Base-by-base conservation (phyloP, 2,113 vertebrate species). In the Butorides virescens region DNA sequence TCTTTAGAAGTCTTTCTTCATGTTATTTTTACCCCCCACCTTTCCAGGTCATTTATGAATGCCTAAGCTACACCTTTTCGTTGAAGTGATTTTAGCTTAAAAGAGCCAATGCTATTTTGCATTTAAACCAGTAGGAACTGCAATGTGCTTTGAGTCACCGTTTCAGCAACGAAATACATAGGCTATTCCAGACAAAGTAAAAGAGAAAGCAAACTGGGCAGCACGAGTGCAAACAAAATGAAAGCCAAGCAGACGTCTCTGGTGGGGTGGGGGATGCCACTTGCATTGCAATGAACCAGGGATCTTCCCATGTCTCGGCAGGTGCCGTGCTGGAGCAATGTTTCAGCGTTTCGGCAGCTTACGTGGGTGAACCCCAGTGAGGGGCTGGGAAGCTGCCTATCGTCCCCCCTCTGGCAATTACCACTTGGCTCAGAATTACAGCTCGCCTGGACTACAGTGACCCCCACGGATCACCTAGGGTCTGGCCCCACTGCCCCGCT, bases 251-350 rank as follows among this genome's bases (percentile, higher is more conserved):
- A 15, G 3, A 13, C 10, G 9, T 63, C 36, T 62, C 29, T 0
- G 0, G n/a, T 82, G 34, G n/a, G 20, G 1, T 6, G 25, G 37
- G 29, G 13, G 26, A 46, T 63, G 23, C n/a, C 21, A 2, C 71
- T 81, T 39, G 23, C 0, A 0, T 50, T 70, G 76, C 73, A 2
- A 2, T 42, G 61, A 78, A 11, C 9, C 14, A 13, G 1, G 1
- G 27, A 74, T 50, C n/a, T 74, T 36, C 50, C 27, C 9, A 16
- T 0, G 0, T 44, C 47, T 75, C 0, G 0, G 65, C 61, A 44
- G n/a, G 26, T 47, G 66, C 30, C 0, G 1, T 52, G 66, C 29
- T 37, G 52, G 74, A 82, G 52, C 37, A 75, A 13, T 0, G 1
- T n/a, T 67, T 39, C 47, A 79, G 37, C 36, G 42, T 44, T 44